Evolutionary conservation across 2,888 invertebrate genomes (phyloP).

Genomic region (Pristionchus mayeri): DNA sequence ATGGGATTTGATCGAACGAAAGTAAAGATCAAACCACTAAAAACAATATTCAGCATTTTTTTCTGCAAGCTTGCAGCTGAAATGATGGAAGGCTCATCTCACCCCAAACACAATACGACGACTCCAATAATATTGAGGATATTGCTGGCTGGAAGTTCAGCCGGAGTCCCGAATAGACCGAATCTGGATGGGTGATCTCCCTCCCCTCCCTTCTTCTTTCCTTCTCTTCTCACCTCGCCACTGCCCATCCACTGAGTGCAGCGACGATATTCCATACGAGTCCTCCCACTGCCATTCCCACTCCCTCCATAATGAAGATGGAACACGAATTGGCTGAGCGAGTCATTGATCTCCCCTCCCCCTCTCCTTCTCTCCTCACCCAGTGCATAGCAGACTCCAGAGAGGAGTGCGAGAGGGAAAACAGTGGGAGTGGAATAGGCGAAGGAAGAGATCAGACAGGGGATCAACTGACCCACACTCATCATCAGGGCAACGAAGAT

Average conservation of each 20-base stretch:
- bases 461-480: constrained; percentile 59
- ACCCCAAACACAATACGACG: constrained; percentile 62
- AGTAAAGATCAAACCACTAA: constrained; percentile 40
- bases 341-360: too few species aligned
- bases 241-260: constrained; percentile 50
- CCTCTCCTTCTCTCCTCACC: constrained; percentile 50
- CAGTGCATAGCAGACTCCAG: constrained; percentile 60
- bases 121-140: constrained; percentile 63
- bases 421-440: constrained; percentile 51
- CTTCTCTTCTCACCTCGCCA: constrained; percentile 15
- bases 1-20: constrained; percentile 17
- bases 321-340: constrained; percentile 56
- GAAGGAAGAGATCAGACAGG: constrained; percentile 44
- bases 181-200: constrained; percentile 58
- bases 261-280: constrained; percentile 63
- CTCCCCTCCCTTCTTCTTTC: neutral
- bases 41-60: neutral
- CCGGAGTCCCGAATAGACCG: constrained; percentile 63
- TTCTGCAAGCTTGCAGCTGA: neutral
- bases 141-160: constrained; percentile 54
- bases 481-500: constrained; percentile 64
- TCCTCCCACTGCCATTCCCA: constrained; percentile 63
- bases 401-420: constrained; percentile 59
- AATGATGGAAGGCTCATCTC: constrained; percentile 3
- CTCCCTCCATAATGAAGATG: constrained; percentile 62